phyloP scores from a whole-genome alignment of 2,888 invertebrate genomes.

The Drosophila longiperda region DNA sequence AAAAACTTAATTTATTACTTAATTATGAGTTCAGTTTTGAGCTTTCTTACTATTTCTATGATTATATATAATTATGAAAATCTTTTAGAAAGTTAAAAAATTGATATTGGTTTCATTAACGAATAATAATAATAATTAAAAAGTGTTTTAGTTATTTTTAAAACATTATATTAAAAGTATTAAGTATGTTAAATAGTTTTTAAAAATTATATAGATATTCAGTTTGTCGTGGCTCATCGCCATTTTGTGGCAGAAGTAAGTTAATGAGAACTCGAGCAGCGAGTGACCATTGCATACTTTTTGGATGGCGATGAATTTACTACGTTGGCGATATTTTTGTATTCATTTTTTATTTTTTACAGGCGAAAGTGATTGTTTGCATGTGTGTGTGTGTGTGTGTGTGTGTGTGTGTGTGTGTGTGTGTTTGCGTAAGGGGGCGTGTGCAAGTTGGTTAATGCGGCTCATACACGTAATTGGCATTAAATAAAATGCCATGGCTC shows the following conservation, averaged over 20 bases:
- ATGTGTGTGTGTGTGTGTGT: constrained; percentile 14
- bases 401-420: constrained; percentile 24
- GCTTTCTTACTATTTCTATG: no score
- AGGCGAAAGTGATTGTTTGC: constrained; percentile 64
- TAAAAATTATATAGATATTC: neutral
- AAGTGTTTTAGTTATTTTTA: neutral
- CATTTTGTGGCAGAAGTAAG: constrained; percentile 7
- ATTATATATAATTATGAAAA: neutral
- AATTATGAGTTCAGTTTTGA: neutral
- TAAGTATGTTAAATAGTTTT: neutral
- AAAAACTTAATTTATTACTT: neutral
- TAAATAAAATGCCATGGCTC: constrained; percentile 74
- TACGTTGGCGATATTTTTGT: constrained; percentile 31
- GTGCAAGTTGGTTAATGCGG: constrained; percentile 72
- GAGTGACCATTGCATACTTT: constrained; percentile 64
- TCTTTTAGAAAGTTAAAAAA: neutral
- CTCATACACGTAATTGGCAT: constrained; percentile 81
- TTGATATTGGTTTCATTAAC: neutral
- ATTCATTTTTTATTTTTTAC: constrained; percentile 27
- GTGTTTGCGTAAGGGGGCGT: constrained; percentile 34
- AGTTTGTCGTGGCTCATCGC: constrained; percentile 14
- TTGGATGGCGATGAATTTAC: constrained; percentile 44
- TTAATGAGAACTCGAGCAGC: constrained; percentile 5
- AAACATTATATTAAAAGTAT: neutral
- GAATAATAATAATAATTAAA: neutral